These are phyloP conservation scores for Austrofundulus limnaeus DNA, from an alignment of 2,113 vertebrate genomes.

Conservation along the genomic window DNA sequence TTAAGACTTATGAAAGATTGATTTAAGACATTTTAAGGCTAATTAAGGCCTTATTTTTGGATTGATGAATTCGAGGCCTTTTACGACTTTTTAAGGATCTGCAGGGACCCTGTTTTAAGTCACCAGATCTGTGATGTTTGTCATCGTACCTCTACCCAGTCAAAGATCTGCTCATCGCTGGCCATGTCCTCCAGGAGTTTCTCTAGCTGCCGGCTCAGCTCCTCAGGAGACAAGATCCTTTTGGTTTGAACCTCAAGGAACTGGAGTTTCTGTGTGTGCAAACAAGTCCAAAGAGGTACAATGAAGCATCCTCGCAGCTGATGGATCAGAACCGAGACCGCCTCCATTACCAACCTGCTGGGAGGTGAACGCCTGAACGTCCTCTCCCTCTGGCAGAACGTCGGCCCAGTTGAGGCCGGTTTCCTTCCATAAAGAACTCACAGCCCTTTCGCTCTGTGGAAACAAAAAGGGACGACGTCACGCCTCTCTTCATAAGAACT, in stretches of 20 bases:
- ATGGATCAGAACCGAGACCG: not conserved
- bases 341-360: slow-evolving; percentile 81
- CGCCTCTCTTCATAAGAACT: too few relatives aligned
- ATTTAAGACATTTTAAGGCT: too few relatives aligned
- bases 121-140: not conserved
- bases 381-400: slow-evolving; percentile 88
- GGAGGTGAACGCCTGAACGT: slow-evolving; percentile 88
- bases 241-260: slow-evolving; percentile 84
- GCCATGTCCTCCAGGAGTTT: slow-evolving; percentile 93
- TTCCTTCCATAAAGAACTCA: slow-evolving; percentile 92
- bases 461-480: slow-evolving; percentile 31
- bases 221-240: slow-evolving; percentile 85
- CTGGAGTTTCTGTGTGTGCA: slow-evolving; percentile 86
- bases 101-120: too few relatives aligned
- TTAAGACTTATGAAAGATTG: too few relatives aligned
- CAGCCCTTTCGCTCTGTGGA: slow-evolving; percentile 95
- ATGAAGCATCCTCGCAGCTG: not conserved
- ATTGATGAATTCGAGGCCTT: too few relatives aligned
- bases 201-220: slow-evolving; percentile 88
- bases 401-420: slow-evolving; percentile 90
- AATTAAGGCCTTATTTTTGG: too few relatives aligned
- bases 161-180: slow-evolving; percentile 96
- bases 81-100: too few relatives aligned
- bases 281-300: not conserved
- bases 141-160: slow-evolving; percentile 93